Percentiles rank a stretch among this genome's conserved stretches.
These are phyloP conservation scores for Chrysolina oricalcia DNA, from an alignment of 2,888 invertebrate genomes.

Conservation along the genomic window DNA sequence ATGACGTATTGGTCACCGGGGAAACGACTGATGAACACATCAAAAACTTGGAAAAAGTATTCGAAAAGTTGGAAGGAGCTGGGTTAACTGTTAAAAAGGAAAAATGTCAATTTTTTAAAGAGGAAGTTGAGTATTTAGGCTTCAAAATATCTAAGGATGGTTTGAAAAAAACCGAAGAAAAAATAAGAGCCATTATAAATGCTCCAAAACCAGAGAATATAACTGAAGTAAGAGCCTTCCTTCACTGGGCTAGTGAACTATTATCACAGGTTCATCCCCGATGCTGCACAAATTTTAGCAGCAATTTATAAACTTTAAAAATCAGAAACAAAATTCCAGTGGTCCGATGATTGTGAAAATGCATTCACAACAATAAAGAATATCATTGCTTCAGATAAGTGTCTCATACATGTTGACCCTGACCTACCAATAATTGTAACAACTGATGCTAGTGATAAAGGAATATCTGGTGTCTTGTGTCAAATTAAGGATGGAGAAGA, in stretches of 20 bases:
- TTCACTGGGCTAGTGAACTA: constrained; percentile 43
- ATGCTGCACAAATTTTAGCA: too few species aligned
- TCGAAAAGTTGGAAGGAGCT: constrained; percentile 52
- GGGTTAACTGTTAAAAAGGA: constrained; percentile 59
- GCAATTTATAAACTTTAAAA: constrained; percentile 48
- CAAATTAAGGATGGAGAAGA: too few species aligned
- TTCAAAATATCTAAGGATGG: constrained; percentile 51
- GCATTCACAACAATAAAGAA: constrained; percentile 46
- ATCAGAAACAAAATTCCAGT: constrained; percentile 43
- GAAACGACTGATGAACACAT: constrained; percentile 53
- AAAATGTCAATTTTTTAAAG: constrained; percentile 64
- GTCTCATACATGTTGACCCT: constrained; percentile 51
- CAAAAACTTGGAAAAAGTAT: constrained; percentile 55
- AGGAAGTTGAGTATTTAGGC: constrained; percentile 63
- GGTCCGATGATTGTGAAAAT: constrained; percentile 44
- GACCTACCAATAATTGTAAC: constrained; percentile 44
- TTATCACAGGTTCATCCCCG: too few species aligned
- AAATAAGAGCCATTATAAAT: constrained; percentile 50
- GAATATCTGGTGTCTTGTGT: constrained; percentile 42
- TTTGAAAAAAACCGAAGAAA: constrained; percentile 46
- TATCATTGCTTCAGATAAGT: constrained; percentile 45
- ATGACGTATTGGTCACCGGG: constrained; percentile 63
- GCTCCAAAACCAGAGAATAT: constrained; percentile 41
- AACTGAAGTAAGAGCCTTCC: constrained; percentile 40
- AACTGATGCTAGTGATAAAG: constrained; percentile 41